A percentile compares a stretch with the other conserved stretches of the same genome.
Evolutionary conservation across 2,797 vertebrate species (phyloP).

Genomic region (Artibeus lituratus): DNA sequence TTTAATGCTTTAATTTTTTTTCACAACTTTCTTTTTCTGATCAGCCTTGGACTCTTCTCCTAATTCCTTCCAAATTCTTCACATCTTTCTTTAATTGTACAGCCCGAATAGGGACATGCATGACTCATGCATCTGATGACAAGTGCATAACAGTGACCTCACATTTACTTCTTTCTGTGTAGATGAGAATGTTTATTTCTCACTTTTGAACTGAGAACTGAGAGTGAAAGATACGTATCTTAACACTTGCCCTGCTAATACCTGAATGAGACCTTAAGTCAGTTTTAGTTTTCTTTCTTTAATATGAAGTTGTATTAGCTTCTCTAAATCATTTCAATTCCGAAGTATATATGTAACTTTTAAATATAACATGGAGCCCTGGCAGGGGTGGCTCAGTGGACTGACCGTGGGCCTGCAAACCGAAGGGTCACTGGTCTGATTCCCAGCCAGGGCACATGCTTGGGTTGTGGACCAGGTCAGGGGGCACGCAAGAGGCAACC

Average conservation of each 20-base stretch:
- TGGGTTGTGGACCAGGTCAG: too few species aligned
- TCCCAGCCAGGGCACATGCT: too few species aligned
- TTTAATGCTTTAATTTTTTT: neutral
- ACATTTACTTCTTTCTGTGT: neutral
- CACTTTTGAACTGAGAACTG: neutral
- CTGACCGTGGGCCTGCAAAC: too few species aligned
- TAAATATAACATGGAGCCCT: neutral
- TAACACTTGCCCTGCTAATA: neutral
- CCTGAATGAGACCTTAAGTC: neutral
- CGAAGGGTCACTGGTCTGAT: too few species aligned
- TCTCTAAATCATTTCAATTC: neutral
- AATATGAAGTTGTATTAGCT: neutral
- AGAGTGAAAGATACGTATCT: neutral
- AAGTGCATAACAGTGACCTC: neutral
- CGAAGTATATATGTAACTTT: neutral
- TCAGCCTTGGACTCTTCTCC: neutral
- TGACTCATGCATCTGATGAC: neutral
- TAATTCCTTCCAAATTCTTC: neutral
- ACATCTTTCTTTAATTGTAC: neutral
- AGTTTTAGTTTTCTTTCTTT: slow-evolving; percentile 14
- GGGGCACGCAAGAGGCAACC: too few species aligned
- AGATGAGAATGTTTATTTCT: neutral
- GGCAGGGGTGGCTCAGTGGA: too few species aligned
- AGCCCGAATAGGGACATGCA: neutral
- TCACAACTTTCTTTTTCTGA: neutral